Base-by-base conservation (phyloP, 2,888 invertebrate species). In the Diploptera punctata region DNA sequence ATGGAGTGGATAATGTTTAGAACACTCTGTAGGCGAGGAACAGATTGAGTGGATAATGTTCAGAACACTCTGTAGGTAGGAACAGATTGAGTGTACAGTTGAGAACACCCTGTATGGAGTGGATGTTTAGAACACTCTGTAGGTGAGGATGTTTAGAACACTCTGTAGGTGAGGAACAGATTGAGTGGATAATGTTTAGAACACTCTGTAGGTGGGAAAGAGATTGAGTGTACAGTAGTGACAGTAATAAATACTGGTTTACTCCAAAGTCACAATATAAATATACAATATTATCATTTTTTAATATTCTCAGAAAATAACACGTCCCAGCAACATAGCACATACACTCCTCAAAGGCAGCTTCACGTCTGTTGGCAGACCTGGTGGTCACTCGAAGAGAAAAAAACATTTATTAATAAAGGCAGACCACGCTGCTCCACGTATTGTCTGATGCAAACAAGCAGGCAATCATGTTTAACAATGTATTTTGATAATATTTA, bases 181-280 rank as follows among this genome's bases (percentile, higher is more conserved):
- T n/a, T n/a, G n/a, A n/a, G n/a, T n/a, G n/a, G n/a, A n/a, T n/a
- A n/a, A n/a, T n/a, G n/a, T n/a, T n/a, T n/a, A n/a, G n/a, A n/a
- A n/a, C n/a, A n/a, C n/a, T n/a, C n/a, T n/a, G n/a, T n/a, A n/a
- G n/a, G n/a, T n/a, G n/a, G n/a, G n/a, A n/a, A n/a, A n/a, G n/a
- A n/a, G n/a, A n/a, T n/a, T n/a, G n/a, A n/a, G n/a, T n/a, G n/a
- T n/a, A n/a, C n/a, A n/a, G n/a, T n/a, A n/a, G n/a, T n/a, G 83
- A 84, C 84, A 84, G 84, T 85, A 85, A 84, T 85, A 85, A 85
- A 84, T 84, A 84, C 84, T 84, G 84, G 83, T 84, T 84, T 84
- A 85, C 84, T 84, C 84, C 84, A 84, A 84, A 84, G 84, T 83
- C 84, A 85, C 84, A 84, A 84, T 84, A 84, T 84, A 85, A 85